These are phyloP conservation scores for Melanotaenia maccullochi DNA, from an alignment of 2,797 vertebrate genomes.

Conservation along the genomic window DNA sequence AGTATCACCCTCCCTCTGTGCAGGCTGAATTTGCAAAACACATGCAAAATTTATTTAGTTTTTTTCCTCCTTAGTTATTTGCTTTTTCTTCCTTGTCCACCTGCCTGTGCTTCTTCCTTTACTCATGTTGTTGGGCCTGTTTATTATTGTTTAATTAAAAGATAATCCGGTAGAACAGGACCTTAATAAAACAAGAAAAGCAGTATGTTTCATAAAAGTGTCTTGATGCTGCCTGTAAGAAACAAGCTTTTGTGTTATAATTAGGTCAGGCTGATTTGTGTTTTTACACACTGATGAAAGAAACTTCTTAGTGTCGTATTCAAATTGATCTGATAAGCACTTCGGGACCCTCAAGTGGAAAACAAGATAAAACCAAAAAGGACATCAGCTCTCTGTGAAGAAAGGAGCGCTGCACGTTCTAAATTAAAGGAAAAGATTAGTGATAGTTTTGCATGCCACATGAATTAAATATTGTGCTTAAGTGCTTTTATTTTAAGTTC, in stretches of 20 bases:
- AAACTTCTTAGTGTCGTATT: conserved; percentile 38
- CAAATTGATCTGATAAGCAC: conserved; percentile 44
- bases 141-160: conserved; percentile 26
- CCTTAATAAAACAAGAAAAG: conserved; percentile 31
- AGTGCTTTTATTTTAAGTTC: conserved; percentile 24
- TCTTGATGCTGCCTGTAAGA: conserved; percentile 20
- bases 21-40: conserved; percentile 24
- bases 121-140: conserved; percentile 3
- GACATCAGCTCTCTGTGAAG: conserved; percentile 14
- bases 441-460: conserved; percentile 10
- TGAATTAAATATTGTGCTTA: conserved; percentile 16
- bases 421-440: conserved; percentile 2
- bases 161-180: neutral
- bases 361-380: conserved; percentile 38
- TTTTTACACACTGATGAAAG: conserved; percentile 44
- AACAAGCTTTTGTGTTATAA: conserved; percentile 47
- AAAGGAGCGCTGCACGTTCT: conserved; percentile 7
- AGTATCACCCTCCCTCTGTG: conserved; percentile 17
- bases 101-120: conserved; percentile 16
- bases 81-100: neutral
- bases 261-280: conserved; percentile 44
- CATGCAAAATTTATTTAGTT: conserved; percentile 36
- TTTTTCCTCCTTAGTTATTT: conserved; percentile 4
- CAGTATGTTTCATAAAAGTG: conserved; percentile 26
- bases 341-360: conserved; percentile 23